Base-by-base conservation (phyloP, 2,113 vertebrate genomes). In the Ovibos moschatus region DNA sequence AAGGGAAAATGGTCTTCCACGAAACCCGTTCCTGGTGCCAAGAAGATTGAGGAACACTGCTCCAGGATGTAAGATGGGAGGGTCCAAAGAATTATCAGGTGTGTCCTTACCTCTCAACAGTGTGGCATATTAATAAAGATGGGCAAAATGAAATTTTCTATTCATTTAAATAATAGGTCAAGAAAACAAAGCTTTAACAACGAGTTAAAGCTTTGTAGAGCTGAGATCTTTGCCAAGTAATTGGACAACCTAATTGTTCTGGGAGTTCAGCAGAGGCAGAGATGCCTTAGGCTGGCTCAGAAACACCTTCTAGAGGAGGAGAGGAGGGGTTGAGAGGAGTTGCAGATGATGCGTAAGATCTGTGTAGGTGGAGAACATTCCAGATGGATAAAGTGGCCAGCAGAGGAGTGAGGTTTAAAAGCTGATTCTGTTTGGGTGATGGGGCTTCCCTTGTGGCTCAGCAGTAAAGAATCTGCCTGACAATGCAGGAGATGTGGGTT, bases 301-400 rank as follows among this genome's bases (percentile, higher is more conserved):
- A 92, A 78, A 67, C 50, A 87, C 40, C 30, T 4, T 86, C 2
- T 23, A 28, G 3, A 94, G 81, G 40, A 78, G 57, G 47, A 47
- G 43, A 50, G 40, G 71, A 51, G 40, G 53, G 64, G 51, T 82
- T 83, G 60, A 87, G 40, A 58, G 28, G 50, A 25, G 51, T 97
- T 36, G 12, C 36, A 62, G 28, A 93, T 55, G 43, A 57, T 89
- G 67, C 27, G 51, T 91, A 84, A 78, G 91, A n/a, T 45, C 94
- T 51, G 60, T 89, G 60, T 62, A 86, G 92, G 43, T 95, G 90
- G 92, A 89, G 92, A 98, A 92, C 98, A 94, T 97, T 97, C 85
- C 96, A 91, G 91, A 76, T 86, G 43, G 64, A 86, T 86, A 90
- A 62, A 58, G 88, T 96, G 67, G 87, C 27, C 55, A 79, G 51